Evolutionary conservation across 2,113 vertebrate species (phyloP).

Genomic region (Corythoichthys intestinalis): DNA sequence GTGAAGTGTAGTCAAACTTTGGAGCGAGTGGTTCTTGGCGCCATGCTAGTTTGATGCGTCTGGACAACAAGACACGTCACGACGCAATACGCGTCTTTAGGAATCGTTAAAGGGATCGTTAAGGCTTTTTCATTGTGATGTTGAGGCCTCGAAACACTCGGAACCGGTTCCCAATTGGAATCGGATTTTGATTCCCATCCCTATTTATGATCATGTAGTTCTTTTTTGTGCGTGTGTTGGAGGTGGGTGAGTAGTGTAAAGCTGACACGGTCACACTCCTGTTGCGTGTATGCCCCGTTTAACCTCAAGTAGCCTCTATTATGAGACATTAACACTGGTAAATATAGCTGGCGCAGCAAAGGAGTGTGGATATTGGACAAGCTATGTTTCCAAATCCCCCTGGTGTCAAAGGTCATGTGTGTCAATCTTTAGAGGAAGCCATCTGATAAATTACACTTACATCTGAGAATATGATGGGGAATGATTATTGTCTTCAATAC

Average conservation of each 20-base stretch:
- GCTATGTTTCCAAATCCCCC: constrained; percentile 6
- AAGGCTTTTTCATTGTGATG: too few species aligned
- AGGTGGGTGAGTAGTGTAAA: constrained; percentile 3
- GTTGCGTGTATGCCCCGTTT: constrained; percentile 32
- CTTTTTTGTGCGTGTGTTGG: neutral
- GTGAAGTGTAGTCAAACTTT: too few species aligned
- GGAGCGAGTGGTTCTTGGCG: too few species aligned
- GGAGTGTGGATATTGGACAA: neutral
- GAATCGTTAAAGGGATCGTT: too few species aligned
- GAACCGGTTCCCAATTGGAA: too few species aligned
- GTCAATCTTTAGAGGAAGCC: neutral
- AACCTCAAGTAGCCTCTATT: constrained; percentile 50
- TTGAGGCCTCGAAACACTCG: too few species aligned
- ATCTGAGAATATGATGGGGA: neutral
- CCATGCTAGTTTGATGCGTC: too few species aligned
- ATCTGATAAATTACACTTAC: constrained; percentile 11
- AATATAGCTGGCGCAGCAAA: constrained; percentile 23
- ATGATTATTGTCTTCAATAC: too few species aligned
- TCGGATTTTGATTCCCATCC: too few species aligned
- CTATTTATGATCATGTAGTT: too few species aligned
- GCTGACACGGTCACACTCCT: constrained; percentile 38
- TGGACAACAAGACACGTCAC: too few species aligned
- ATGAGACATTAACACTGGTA: constrained; percentile 10
- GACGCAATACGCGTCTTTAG: too few species aligned
- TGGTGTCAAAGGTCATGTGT: neutral